Conservation (phyloP, 2,113 vertebrate genomes). For the Paradoxurus hermaphroditus region DNA sequence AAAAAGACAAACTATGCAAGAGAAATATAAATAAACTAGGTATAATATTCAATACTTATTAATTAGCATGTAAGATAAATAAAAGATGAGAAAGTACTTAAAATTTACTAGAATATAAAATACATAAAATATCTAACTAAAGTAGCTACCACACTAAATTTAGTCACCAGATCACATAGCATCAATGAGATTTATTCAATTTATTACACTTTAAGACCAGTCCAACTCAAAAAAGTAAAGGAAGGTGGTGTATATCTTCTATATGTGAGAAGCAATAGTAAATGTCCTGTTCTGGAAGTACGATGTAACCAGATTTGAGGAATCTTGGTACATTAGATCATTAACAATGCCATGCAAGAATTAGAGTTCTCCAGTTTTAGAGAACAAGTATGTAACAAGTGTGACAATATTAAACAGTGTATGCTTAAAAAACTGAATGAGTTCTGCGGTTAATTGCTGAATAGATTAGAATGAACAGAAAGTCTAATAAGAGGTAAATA, state of each 20-base stretch:
- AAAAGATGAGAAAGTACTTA: background rate
- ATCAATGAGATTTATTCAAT: background rate
- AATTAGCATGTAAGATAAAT: background rate
- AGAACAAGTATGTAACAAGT: background rate
- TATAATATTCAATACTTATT: background rate
- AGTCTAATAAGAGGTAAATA: background rate
- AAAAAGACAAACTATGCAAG: background rate
- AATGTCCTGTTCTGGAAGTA: background rate
- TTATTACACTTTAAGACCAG: background rate
- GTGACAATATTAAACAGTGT: background rate
- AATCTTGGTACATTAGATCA: background rate
- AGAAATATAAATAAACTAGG: background rate
- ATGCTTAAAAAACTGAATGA: background rate
- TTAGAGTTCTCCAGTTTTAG: background rate
- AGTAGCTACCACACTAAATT: background rate
- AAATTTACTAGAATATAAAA: conserved; percentile 23
- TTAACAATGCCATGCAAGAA: background rate
- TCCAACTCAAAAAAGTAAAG: background rate
- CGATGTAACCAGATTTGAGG: background rate
- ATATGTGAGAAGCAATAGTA: background rate
- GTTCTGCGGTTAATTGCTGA: background rate
- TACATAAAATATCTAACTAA: background rate
- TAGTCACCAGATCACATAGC: background rate
- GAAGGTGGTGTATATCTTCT: background rate
- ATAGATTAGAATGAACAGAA: background rate